Percentiles rank a stretch among this genome's conserved stretches.
These are phyloP conservation scores for Drosophila anomalata DNA, from an alignment of 2,888 invertebrate genomes.

Conservation along the genomic window DNA sequence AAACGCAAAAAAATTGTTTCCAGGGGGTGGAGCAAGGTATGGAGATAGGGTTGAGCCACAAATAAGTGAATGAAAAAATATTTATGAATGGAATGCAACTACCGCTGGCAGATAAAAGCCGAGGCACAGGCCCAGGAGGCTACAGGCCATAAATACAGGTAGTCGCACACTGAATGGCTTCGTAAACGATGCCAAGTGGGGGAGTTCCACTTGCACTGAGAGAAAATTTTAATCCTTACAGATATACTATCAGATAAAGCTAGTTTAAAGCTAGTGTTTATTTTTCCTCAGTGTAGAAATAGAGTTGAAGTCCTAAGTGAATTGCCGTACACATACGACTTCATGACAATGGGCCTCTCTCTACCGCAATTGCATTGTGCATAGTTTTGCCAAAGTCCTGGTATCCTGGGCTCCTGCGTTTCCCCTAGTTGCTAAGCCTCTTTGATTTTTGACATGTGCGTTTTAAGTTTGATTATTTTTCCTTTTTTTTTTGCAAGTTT, in stretches of 20 bases:
- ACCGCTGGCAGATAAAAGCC: slow-evolving; percentile 72
- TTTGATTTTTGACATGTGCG: slow-evolving; percentile 77
- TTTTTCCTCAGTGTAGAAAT: not conserved
- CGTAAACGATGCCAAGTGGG: slow-evolving; percentile 69
- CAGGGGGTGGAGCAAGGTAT: slow-evolving; percentile 14
- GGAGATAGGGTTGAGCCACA: not conserved
- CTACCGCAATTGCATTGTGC: slow-evolving; percentile 63
- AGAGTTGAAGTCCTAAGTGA: slow-evolving; percentile 61
- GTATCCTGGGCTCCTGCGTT: slow-evolving; percentile 18
- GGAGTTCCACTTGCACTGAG: slow-evolving; percentile 20
- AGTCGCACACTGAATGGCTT: slow-evolving; percentile 64
- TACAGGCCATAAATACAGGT: slow-evolving; percentile 72
- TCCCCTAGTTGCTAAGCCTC: slow-evolving; percentile 46
- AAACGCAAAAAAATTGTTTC: slow-evolving; percentile 35
- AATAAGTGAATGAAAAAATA: slow-evolving; percentile 76
- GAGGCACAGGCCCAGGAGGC: slow-evolving; percentile 42
- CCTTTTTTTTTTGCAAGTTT: slow-evolving; percentile 27
- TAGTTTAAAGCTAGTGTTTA: not conserved
- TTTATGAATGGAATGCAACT: slow-evolving; percentile 78
- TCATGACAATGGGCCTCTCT: slow-evolving; percentile 58
- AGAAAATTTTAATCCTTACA: slow-evolving; percentile 4
- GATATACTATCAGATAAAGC: not conserved
- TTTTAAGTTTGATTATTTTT: slow-evolving; percentile 50
- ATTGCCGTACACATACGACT: slow-evolving; percentile 62
- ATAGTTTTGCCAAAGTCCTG: slow-evolving; percentile 41